Percentiles rank a stretch among this genome's conserved stretches.
Evolutionary conservation across 2,797 vertebrate genomes (phyloP).

Genomic region (Epinephelus coioides): DNA sequence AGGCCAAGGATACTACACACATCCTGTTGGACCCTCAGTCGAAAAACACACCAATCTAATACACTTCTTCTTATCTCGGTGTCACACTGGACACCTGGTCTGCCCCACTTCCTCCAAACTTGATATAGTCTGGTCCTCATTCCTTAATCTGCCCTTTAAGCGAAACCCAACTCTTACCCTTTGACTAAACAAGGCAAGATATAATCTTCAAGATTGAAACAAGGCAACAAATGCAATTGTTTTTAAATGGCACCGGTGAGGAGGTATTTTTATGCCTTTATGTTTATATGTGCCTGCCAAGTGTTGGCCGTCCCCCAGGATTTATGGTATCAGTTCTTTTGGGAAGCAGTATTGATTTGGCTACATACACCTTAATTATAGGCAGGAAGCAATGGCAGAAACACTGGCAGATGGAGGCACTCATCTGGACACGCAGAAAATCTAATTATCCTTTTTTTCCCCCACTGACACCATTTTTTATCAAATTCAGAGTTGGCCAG

Average conservation of each 20-base stretch:
- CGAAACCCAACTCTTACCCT: constrained; percentile 19
- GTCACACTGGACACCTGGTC: constrained; percentile 37
- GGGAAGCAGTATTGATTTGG: constrained; percentile 55
- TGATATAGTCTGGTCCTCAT: constrained; percentile 61
- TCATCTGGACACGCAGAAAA: constrained; percentile 1
- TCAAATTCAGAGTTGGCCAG: constrained; percentile 20
- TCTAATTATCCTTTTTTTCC: constrained; percentile 47
- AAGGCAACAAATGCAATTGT: background rate
- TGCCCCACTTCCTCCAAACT: constrained; percentile 62
- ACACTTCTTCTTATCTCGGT: constrained; percentile 40
- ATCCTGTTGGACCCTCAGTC: constrained; percentile 18
- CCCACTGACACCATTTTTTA: background rate
- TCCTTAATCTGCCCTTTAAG: constrained; percentile 47
- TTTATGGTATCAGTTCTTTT: constrained; percentile 35
- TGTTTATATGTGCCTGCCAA: constrained; percentile 8
- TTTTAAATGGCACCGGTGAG: background rate
- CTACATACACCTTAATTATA: constrained; percentile 44
- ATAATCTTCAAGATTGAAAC: background rate
- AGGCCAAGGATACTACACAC: constrained; percentile 40
- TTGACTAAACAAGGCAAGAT: background rate
- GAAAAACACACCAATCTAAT: constrained; percentile 38
- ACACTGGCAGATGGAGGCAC: background rate
- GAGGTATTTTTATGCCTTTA: constrained; percentile 2
- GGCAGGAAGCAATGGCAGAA: constrained; percentile 29
- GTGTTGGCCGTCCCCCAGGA: constrained; percentile 2